A percentile compares a stretch with the other conserved stretches of the same genome.
phyloP scores from a whole-genome alignment of 2,797 vertebrate species.

The Gephyroberyx darwinii region DNA sequence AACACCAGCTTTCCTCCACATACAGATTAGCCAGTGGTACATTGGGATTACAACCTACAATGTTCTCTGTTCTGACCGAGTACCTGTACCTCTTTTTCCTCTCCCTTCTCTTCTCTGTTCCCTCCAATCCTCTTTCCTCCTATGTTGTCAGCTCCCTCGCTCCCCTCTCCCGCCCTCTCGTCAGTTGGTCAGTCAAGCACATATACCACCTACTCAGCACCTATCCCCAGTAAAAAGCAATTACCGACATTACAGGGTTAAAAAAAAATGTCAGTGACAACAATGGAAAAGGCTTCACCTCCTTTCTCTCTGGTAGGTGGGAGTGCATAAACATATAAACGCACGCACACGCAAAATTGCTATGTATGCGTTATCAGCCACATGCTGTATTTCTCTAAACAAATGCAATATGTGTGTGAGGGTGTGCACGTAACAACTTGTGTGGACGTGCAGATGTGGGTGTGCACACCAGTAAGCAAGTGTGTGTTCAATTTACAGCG shows the following conservation, averaged over 20 bases:
- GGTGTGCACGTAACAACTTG: neutral
- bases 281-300: constrained; percentile 49
- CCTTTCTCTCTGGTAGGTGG: constrained; percentile 34
- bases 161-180: constrained; percentile 16
- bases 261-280: constrained; percentile 49
- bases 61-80: no score
- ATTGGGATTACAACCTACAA: neutral
- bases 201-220: constrained; percentile 54
- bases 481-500: neutral
- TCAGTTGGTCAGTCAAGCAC: constrained; percentile 54
- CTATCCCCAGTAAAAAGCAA: constrained; percentile 50
- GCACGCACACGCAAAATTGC: neutral
- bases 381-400: neutral
- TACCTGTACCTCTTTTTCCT: neutral
- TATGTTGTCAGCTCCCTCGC: constrained; percentile 14
- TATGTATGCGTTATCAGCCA: neutral
- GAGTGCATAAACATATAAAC: constrained; percentile 34
- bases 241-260: constrained; percentile 55
- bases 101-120: neutral
- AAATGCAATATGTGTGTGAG: neutral
- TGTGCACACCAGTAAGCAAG: neutral
- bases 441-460: neutral
- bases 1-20: constrained; percentile 24
- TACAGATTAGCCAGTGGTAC: constrained; percentile 23
- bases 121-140: neutral